These are phyloP conservation scores for Drepana falcataria DNA, from an alignment of 2,888 invertebrate species.

Conservation along the genomic window DNA sequence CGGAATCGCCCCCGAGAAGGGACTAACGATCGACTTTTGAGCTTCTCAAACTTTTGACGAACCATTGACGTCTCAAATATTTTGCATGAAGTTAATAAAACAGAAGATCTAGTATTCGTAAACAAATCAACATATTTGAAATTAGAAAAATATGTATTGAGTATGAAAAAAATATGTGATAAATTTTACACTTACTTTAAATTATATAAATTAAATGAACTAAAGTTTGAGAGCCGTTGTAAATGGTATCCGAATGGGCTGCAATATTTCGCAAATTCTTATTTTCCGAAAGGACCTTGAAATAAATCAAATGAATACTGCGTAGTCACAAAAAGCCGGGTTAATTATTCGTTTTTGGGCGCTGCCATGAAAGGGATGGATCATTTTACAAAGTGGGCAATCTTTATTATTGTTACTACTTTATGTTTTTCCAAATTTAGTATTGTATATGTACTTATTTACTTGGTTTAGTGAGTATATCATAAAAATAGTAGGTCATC, in stretches of 20 bases:
- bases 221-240: constrained; percentile 44
- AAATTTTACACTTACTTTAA: no score
- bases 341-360: constrained; percentile 69
- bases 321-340: constrained; percentile 68
- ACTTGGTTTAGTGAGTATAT: no score
- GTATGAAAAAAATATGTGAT: no score
- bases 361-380: constrained; percentile 64
- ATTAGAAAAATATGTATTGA: no score
- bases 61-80: not conserved
- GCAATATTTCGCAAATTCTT: constrained; percentile 76
- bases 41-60: constrained; percentile 49
- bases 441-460: not conserved
- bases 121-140: no score
- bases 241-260: constrained; percentile 46
- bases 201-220: not conserved
- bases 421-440: not conserved
- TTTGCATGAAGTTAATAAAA: no score
- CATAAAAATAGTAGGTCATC: no score
- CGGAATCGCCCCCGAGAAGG: constrained; percentile 52
- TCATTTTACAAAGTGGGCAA: constrained; percentile 39
- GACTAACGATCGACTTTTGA: constrained; percentile 22
- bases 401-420: not conserved
- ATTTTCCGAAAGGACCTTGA: constrained; percentile 67
- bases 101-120: no score
- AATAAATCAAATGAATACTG: constrained; percentile 76